These are phyloP conservation scores for Mesorhabditis sp. DNA, from an alignment of 2,888 invertebrate genomes.

Conservation along the genomic window DNA sequence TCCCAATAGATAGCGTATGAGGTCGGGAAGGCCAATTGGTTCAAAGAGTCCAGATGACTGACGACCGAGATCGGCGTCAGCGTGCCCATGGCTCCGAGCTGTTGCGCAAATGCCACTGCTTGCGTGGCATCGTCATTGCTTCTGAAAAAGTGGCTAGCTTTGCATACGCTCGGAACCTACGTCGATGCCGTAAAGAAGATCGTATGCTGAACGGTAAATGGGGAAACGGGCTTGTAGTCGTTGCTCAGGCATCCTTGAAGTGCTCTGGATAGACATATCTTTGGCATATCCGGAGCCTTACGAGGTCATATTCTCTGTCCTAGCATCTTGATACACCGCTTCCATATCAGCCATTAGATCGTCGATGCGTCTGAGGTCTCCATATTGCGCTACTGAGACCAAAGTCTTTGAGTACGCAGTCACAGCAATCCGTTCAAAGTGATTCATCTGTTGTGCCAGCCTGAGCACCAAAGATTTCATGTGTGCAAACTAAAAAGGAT, in stretches of 20 bases:
- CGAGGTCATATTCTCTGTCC: no score
- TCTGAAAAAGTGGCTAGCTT: not conserved
- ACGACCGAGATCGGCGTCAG: not conserved
- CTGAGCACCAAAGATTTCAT: not conserved
- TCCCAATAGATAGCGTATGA: no score
- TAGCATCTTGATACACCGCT: not conserved
- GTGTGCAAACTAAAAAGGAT: not conserved
- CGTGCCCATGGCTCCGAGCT: not conserved
- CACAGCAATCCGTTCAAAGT: not conserved
- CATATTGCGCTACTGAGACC: not conserved
- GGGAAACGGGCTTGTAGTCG: no score
- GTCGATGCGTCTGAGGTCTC: not conserved
- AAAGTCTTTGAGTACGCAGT: not conserved
- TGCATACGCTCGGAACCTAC: no score
- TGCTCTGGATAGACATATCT: no score
- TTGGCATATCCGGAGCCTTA: no score
- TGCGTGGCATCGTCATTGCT: not conserved
- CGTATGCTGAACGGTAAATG: no score
- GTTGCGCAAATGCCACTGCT: not conserved
- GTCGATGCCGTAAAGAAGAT: no score
- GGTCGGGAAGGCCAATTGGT: no score
- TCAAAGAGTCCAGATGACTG: no score
- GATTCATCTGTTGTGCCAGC: not conserved
- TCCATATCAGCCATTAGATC: not conserved
- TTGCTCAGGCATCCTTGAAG: no score